Evolutionary conservation across 64 coral and sea anemone species (phyloP), one percentile per base, ranked within the genome.

Genomic region (Actinia tenebrosa): DNA sequence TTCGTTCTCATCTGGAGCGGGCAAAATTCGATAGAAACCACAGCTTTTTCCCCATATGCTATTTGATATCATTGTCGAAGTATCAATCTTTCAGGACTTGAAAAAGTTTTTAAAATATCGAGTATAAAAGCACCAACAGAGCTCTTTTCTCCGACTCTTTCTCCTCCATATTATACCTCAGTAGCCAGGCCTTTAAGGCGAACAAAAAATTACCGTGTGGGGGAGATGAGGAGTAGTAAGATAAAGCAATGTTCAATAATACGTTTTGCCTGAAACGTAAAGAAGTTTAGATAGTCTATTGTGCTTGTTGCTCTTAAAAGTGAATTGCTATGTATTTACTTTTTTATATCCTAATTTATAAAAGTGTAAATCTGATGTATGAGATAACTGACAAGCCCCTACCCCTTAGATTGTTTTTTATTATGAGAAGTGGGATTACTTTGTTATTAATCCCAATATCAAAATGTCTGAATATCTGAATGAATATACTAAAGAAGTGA

Each of bases 391-490:
- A 37, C 30, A 37, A 37, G 30, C 30, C 30, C 30, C 30, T 37
- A 37, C 30, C 30, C 30, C 30, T 37, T 37, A 37, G 30, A 37
- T 37, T 37, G 30, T 37, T 37, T 37, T 15, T 20, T 7, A 20
- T 71, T 6, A n/a, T 71, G 68, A 16, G 68, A 78, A 78, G 25
- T 30, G 75, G 2, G 25, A 43, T 78, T 42, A n/a, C 44, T 42
- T 30, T 10, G 25, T 13, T 78, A 30, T 43, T 78, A 78, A 78
- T 1, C 10, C 25, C 27, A 43, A 43, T 8, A 78, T 30, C 23
- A 78, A 78, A 78, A 78, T 78, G 75, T 78, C 75, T 43, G 75
- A 78, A 78, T 42, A 42, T 78, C 27, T 78, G 27, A 10, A 30
- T 43, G 75, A 78, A 78, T 78, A 78, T 43, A 45, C 75, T 78